Percentiles rank a stretch among this genome's conserved stretches.
phyloP scores from a whole-genome alignment of 1,140 invertebrate species.

The Anastatus disparis region DNA sequence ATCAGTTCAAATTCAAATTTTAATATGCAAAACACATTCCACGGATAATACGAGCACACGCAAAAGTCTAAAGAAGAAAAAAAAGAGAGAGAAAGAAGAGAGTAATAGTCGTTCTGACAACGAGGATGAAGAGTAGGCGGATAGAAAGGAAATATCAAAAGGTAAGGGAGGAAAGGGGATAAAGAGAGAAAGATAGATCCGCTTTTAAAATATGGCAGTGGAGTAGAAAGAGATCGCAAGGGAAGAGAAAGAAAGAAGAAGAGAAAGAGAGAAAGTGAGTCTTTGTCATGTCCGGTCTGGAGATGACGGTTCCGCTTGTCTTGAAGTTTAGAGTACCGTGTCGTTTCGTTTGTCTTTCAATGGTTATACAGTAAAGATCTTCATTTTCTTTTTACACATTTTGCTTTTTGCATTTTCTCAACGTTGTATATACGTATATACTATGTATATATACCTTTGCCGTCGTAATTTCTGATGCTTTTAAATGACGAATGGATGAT shows the following conservation, averaged over 20 bases:
- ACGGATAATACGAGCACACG: constrained; percentile 52
- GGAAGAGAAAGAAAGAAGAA: constrained; percentile 21
- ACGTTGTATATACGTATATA: not conserved
- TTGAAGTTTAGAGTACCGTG: constrained; percentile 49
- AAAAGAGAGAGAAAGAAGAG: constrained; percentile 40
- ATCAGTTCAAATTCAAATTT: too few relatives aligned
- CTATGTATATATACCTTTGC: too few relatives aligned
- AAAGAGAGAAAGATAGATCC: constrained; percentile 25
- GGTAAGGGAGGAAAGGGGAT: not conserved
- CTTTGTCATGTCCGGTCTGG: constrained; percentile 60
- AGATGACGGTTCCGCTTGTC: constrained; percentile 58
- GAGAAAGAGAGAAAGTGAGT: constrained; percentile 42
- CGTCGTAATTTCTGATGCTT: too few relatives aligned
- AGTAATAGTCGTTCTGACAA: constrained; percentile 35
- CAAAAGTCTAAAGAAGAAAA: constrained; percentile 32
- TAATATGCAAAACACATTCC: constrained; percentile 55
- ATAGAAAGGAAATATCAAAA: not conserved
- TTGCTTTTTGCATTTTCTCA: too few relatives aligned
- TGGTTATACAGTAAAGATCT: too few relatives aligned
- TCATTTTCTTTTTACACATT: too few relatives aligned
- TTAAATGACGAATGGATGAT: too few relatives aligned
- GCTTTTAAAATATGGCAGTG: constrained; percentile 20
- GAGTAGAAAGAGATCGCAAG: constrained; percentile 25
- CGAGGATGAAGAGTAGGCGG: not conserved
- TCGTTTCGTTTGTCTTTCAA: constrained; percentile 37